Percentiles rank a stretch among this genome's conserved stretches.
Evolutionary conservation across 1,140 invertebrate species (phyloP).

Genomic region (Wiebesia pumilae): DNA sequence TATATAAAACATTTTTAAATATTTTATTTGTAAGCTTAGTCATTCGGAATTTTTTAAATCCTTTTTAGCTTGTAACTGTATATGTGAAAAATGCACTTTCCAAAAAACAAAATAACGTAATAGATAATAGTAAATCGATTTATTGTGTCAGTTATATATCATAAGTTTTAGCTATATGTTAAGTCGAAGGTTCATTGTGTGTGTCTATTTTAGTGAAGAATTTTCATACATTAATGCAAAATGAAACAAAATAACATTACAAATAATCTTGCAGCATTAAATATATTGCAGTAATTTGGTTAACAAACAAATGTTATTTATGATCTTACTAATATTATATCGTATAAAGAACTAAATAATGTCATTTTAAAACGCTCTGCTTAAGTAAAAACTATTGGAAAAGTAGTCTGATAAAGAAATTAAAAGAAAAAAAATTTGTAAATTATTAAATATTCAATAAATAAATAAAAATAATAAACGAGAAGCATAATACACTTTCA

Average conservation of each 20-base stretch:
- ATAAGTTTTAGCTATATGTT: conserved; percentile 36
- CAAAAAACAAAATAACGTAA: conserved; percentile 28
- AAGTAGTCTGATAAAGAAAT: conserved; percentile 27
- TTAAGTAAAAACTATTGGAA: conserved; percentile 39
- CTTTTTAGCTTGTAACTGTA: conserved; percentile 48
- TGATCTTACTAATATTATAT: conserved; percentile 49
- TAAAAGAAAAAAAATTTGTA: conserved; percentile 19
- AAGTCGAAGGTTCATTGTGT: conserved; percentile 14
- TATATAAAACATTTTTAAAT: conserved; percentile 5
- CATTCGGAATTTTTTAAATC: not conserved
- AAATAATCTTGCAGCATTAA: conserved; percentile 45
- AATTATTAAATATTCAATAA: conserved; percentile 35
- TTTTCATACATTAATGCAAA: conserved; percentile 16
- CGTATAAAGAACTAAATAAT: conserved; percentile 45
- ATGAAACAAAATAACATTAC: conserved; percentile 33
- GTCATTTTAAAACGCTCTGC: conserved; percentile 42
- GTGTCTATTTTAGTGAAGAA: not conserved
- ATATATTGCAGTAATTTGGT: conserved; percentile 47
- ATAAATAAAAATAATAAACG: not conserved
- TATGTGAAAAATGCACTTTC: conserved; percentile 43
- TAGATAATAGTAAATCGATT: conserved; percentile 33
- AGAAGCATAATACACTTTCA: conserved; percentile 22
- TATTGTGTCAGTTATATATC: conserved; percentile 46
- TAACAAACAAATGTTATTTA: conserved; percentile 50
- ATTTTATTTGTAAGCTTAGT: not conserved